phyloP scores from a whole-genome alignment of 2,888 invertebrate species.

The Apocheima hispidaria region DNA sequence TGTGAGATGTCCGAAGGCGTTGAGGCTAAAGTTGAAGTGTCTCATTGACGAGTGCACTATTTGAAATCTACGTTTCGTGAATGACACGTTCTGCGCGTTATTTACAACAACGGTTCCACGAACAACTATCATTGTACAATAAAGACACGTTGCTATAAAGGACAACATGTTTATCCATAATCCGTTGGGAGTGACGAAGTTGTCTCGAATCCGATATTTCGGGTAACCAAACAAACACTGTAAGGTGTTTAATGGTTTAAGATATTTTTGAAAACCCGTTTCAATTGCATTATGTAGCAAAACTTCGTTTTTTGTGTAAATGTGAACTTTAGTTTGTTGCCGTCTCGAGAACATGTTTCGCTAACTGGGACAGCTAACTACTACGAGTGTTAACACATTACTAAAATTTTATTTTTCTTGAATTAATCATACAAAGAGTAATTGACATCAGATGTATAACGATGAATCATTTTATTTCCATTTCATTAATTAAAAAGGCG shows the following conservation, averaged over 20 bases:
- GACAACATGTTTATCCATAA: neutral
- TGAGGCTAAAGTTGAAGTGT: neutral
- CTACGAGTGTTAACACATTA: neutral
- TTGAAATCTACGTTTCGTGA: neutral
- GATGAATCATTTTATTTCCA: too few relatives aligned
- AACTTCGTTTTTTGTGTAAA: conserved; percentile 18
- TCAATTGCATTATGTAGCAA: conserved; percentile 16
- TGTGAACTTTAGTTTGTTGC: conserved; percentile 2
- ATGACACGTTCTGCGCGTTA: neutral
- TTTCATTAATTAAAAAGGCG: too few relatives aligned
- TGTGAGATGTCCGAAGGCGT: conserved; percentile 1
- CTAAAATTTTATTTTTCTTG: too few relatives aligned
- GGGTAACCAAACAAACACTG: conserved; percentile 12
- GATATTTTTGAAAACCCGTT: conserved; percentile 16
- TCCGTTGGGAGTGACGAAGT: conserved; percentile 24
- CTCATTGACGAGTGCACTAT: neutral
- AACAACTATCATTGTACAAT: neutral
- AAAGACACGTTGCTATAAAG: conserved; percentile 12
- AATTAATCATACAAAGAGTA: too few relatives aligned
- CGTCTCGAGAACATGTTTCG: conserved; percentile 6
- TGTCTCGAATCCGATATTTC: conserved; percentile 25
- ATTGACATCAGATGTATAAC: too few relatives aligned
- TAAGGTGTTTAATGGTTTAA: conserved; percentile 20
- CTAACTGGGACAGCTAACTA: too few relatives aligned
- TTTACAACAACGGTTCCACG: neutral